Evolutionary conservation across 2,888 invertebrate species (phyloP).

Genomic region (Rhagophthalmus giganteus): DNA sequence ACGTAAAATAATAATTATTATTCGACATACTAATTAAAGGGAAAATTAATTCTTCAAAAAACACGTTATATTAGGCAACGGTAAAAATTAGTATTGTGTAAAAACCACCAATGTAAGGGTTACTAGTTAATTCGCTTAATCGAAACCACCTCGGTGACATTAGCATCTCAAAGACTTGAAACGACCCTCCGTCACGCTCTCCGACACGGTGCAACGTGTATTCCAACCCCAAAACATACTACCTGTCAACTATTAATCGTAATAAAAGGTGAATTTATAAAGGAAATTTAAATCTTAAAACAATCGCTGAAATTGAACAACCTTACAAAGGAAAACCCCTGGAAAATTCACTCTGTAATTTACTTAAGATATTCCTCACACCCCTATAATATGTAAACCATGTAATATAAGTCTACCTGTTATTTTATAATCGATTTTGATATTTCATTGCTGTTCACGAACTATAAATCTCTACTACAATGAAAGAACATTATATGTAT

Average conservation of each 20-base stretch:
- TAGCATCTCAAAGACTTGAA: conserved; percentile 44
- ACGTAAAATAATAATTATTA: neutral
- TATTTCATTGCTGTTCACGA: conserved; percentile 17
- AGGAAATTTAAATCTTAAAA: neutral
- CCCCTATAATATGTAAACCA: conserved; percentile 18
- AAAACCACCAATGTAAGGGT: conserved; percentile 13
- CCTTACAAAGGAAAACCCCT: conserved; percentile 9
- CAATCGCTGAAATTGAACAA: conserved; percentile 9
- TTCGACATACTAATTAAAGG: neutral
- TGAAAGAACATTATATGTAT: conserved; percentile 3
- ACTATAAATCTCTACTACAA: conserved; percentile 13
- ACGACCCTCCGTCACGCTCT: conserved; percentile 45
- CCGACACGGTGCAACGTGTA: conserved; percentile 28
- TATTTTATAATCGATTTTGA: conserved; percentile 24
- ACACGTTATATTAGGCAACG: too few species aligned
- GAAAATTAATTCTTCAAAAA: neutral
- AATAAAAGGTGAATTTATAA: conserved; percentile 13
- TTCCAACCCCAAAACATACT: conserved; percentile 2
- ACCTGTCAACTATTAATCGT: conserved; percentile 4
- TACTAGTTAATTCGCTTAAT: conserved; percentile 38
- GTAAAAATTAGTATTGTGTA: conserved; percentile 12
- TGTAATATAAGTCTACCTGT: conserved; percentile 12
- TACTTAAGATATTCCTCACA: conserved; percentile 21
- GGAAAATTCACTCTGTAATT: conserved; percentile 12
- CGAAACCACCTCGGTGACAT: conserved; percentile 35